phyloP scores from a whole-genome alignment of 2,113 vertebrate genomes.

The Gulo gulo region DNA sequence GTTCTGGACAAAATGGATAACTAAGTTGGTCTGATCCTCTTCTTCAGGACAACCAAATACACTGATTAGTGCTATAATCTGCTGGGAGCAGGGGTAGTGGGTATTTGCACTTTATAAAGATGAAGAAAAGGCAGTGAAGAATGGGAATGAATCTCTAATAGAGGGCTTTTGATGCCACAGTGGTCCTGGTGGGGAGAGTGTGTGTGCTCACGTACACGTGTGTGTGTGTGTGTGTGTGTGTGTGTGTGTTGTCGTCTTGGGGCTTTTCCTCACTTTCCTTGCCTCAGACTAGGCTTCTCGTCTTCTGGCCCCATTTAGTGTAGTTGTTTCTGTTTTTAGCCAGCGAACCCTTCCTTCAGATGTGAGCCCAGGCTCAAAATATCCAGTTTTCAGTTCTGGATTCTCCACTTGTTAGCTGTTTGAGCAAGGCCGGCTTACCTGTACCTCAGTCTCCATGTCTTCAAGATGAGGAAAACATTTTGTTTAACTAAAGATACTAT shows the following conservation, averaged over 20 bases:
- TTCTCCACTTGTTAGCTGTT: neutral
- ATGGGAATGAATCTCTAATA: neutral
- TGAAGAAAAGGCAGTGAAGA: neutral
- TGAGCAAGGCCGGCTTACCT: neutral
- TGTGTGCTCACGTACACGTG: rapidly evolving
- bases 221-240: no score
- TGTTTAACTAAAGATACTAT: neutral
- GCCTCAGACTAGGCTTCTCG: neutral
- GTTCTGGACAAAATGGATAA: neutral
- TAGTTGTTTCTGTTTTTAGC: neutral
- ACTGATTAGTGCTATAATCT: neutral
- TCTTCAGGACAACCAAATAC: neutral
- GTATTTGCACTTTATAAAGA: neutral
- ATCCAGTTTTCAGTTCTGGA: neutral
- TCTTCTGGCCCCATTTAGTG: neutral
- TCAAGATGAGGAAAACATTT: neutral
- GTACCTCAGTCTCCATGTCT: neutral
- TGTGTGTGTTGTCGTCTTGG: no score
- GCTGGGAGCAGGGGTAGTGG: neutral
- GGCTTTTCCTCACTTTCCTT: neutral
- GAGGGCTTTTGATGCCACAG: neutral
- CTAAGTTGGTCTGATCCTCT: neutral
- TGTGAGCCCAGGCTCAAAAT: neutral
- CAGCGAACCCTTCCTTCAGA: neutral
- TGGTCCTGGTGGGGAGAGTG: no score